Percentiles rank a stretch among this genome's conserved stretches.
Conservation (phyloP, 2,888 invertebrate genomes). For the Drosophila subquinaria region DNA sequence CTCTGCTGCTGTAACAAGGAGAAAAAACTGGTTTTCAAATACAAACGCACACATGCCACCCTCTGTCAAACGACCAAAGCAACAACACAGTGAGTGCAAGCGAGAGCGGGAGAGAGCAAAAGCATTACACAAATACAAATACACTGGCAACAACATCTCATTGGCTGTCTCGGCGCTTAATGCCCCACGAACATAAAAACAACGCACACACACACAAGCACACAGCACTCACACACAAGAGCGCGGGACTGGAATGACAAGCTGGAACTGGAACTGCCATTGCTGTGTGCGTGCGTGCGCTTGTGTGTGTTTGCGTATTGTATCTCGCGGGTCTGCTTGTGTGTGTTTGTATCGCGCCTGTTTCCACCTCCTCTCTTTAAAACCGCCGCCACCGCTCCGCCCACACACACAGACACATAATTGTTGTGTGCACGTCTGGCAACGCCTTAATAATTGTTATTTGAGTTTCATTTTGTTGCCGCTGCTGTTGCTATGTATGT, state of each 20-base stretch:
- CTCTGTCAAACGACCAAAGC: conserved; percentile 52
- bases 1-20: conserved; percentile 57
- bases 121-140: conserved; percentile 71
- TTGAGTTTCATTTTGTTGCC: conserved; percentile 80
- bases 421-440: conserved; percentile 81
- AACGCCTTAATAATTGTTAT: conserved; percentile 84
- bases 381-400: conserved; percentile 60
- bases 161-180: conserved; percentile 80
- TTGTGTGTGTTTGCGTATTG: conserved; percentile 45
- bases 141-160: conserved; percentile 80
- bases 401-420: conserved; percentile 69
- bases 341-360: conserved; percentile 69
- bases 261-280: conserved; percentile 72
- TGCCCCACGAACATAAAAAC: conserved; percentile 56
- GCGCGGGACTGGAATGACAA: conserved; percentile 71
- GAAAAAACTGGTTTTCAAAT: conserved; percentile 72
- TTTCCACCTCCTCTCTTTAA: conserved; percentile 27
- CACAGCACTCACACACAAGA: conserved; percentile 4
- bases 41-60: conserved; percentile 55
- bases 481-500: conserved; percentile 23
- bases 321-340: conserved; percentile 52
- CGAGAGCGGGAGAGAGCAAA: conserved; percentile 63
- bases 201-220: conserved; percentile 49
- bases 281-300: conserved; percentile 16
- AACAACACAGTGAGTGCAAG: conserved; percentile 49